Conservation (phyloP, 2,888 invertebrate species). For the Disparrhopalites patrizii region DNA sequence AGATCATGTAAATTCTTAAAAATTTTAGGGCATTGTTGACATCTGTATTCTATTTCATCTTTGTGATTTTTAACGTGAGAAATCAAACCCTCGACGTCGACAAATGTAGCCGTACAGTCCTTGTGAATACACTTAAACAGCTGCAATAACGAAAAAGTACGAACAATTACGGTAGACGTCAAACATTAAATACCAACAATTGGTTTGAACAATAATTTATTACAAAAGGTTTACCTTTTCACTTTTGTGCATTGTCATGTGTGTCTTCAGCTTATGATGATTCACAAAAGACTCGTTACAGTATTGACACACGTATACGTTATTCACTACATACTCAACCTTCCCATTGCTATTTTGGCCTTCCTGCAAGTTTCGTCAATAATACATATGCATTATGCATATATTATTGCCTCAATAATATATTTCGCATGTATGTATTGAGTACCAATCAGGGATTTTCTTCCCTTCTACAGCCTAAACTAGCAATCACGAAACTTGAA, state of each 20-base stretch:
- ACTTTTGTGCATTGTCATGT: slow-evolving; percentile 54
- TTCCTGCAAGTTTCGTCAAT: slow-evolving; percentile 9
- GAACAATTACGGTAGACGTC: too few relatives aligned
- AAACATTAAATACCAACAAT: too few relatives aligned
- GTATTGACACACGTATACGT: slow-evolving; percentile 56
- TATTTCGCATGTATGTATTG: neutral
- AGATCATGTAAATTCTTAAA: slow-evolving; percentile 61
- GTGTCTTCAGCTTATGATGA: slow-evolving; percentile 55
- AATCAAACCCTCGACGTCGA: slow-evolving; percentile 60
- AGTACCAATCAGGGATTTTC: too few relatives aligned
- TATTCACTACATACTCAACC: slow-evolving; percentile 52
- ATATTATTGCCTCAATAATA: too few relatives aligned
- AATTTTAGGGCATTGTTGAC: slow-evolving; percentile 60
- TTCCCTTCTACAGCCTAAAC: too few relatives aligned
- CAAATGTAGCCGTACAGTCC: slow-evolving; percentile 60
- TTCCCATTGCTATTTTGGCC: neutral
- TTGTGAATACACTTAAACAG: slow-evolving; percentile 65
- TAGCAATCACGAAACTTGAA: too few relatives aligned
- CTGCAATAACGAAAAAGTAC: slow-evolving; percentile 50
- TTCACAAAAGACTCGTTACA: slow-evolving; percentile 53
- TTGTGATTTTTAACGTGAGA: slow-evolving; percentile 59
- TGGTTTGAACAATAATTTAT: slow-evolving; percentile 13
- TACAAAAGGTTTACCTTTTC: slow-evolving; percentile 52
- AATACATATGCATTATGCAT: neutral
- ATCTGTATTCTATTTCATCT: slow-evolving; percentile 59